A percentile compares a stretch with the other conserved stretches of the same genome.
Conservation (phyloP, 2,888 invertebrate species). For the Scrobipalpa costella region DNA sequence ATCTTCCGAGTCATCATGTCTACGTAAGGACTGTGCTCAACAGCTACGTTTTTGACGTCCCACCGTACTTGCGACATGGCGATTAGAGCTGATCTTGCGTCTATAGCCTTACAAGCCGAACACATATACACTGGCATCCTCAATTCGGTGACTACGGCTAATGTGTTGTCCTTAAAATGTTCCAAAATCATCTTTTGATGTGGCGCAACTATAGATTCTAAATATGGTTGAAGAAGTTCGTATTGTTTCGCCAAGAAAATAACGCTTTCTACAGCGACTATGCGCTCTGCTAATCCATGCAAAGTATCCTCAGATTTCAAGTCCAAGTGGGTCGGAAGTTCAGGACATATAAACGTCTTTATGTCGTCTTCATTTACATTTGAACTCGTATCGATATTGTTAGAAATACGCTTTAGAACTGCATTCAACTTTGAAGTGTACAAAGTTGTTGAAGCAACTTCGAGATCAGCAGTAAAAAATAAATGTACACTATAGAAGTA, state of each 20-base stretch:
- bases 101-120: conserved; percentile 90
- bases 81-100: conserved; percentile 87
- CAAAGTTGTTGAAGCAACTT: conserved; percentile 75
- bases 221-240: conserved; percentile 89
- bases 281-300: conserved; percentile 91
- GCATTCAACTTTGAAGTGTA: conserved; percentile 86
- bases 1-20: conserved; percentile 88
- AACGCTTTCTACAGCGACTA: conserved; percentile 96
- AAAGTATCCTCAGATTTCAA: conserved; percentile 83
- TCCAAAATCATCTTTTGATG: conserved; percentile 85
- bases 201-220: conserved; percentile 90
- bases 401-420: conserved; percentile 88
- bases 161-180: conserved; percentile 87
- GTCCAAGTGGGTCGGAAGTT: conserved; percentile 58
- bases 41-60: conserved; percentile 97
- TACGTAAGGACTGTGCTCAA: conserved; percentile 95
- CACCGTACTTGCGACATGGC: conserved; percentile 97
- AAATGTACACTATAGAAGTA: conserved; percentile 94
- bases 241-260: conserved; percentile 95
- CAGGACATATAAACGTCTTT: conserved; percentile 52
- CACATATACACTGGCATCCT: conserved; percentile 93
- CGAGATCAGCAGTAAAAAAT: conserved; percentile 91
- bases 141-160: conserved; percentile 86
- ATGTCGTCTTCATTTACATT: conserved; percentile 52
- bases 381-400: conserved; percentile 82